Percentiles rank a stretch among this genome's conserved stretches.
Evolutionary conservation across 1,140 invertebrate species (phyloP).

Genomic region (Meteorus sp.): DNA sequence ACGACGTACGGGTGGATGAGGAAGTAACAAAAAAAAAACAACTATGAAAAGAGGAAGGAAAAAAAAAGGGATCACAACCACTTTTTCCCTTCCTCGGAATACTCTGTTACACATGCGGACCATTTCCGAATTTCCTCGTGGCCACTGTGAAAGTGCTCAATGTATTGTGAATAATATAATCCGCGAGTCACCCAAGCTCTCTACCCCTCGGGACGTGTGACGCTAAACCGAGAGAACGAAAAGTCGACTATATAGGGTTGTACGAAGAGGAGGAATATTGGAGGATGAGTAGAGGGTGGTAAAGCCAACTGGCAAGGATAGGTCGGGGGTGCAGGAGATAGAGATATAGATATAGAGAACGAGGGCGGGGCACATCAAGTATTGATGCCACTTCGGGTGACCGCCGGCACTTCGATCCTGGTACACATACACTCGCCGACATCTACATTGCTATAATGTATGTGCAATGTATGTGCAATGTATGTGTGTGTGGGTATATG

Average conservation of each 20-base stretch:
- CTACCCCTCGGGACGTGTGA: constrained; percentile 19
- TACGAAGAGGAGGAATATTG: neutral
- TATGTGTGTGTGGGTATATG: too few species aligned
- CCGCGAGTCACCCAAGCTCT: constrained; percentile 40
- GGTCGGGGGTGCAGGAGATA: constrained; percentile 1
- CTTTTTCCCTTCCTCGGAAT: neutral
- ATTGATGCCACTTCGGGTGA: constrained; percentile 46
- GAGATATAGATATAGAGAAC: constrained; percentile 4
- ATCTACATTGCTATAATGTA: neutral
- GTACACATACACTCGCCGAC: neutral
- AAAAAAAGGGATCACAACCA: neutral
- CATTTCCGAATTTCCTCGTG: constrained; percentile 27
- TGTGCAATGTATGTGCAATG: too few species aligned
- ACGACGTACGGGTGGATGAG: neutral
- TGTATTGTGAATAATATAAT: constrained; percentile 57
- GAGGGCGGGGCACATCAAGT: constrained; percentile 40
- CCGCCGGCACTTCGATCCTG: constrained; percentile 21
- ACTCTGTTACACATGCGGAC: neutral
- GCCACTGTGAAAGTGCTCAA: constrained; percentile 49
- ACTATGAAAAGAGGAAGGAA: neutral
- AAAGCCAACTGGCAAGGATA: constrained; percentile 14
- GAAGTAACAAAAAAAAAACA: neutral
- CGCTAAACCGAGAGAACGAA: neutral
- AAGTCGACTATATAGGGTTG: neutral
- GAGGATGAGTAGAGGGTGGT: constrained; percentile 4